Percentiles rank a stretch among this genome's conserved stretches.
Conservation (phyloP, 2,113 vertebrate genomes). For the Notiomystis cincta region DNA sequence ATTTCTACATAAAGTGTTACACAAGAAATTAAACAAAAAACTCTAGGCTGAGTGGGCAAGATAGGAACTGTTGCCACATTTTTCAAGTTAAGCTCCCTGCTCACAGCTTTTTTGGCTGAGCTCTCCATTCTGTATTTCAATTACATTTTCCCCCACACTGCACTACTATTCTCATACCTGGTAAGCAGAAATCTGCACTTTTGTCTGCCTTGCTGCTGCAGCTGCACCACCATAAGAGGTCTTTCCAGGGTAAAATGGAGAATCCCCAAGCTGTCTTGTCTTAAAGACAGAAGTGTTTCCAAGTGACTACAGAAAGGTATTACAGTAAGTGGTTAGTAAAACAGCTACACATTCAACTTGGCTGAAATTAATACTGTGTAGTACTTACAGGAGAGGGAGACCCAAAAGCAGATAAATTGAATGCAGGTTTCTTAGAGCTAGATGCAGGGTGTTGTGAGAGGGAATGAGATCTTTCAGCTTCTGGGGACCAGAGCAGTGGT, state of each 20-base stretch:
- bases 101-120: background rate
- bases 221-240: constrained; percentile 94
- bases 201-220: constrained; percentile 75
- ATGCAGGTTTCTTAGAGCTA: constrained; percentile 90
- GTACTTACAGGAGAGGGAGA: constrained; percentile 87
- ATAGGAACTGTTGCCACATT: background rate
- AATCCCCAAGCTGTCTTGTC: constrained; percentile 91
- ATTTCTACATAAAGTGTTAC: background rate
- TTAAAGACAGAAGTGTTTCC: constrained; percentile 86
- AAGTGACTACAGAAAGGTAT: constrained; percentile 73
- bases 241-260: constrained; percentile 96
- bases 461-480: constrained; percentile 83
- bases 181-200: constrained; percentile 79
- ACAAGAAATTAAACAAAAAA: background rate
- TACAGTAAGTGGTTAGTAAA: constrained; percentile 12
- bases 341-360: background rate
- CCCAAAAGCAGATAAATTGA: constrained; percentile 94
- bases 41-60: background rate
- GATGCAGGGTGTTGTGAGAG: constrained; percentile 80
- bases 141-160: background rate
- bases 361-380: background rate
- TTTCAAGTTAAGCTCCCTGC: background rate
- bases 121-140: background rate
- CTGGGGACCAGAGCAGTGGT: constrained; percentile 89
- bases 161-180: constrained; percentile 75